phyloP scores from a whole-genome alignment of 2,797 vertebrate species.

The Rhinogobio ventralis region DNA sequence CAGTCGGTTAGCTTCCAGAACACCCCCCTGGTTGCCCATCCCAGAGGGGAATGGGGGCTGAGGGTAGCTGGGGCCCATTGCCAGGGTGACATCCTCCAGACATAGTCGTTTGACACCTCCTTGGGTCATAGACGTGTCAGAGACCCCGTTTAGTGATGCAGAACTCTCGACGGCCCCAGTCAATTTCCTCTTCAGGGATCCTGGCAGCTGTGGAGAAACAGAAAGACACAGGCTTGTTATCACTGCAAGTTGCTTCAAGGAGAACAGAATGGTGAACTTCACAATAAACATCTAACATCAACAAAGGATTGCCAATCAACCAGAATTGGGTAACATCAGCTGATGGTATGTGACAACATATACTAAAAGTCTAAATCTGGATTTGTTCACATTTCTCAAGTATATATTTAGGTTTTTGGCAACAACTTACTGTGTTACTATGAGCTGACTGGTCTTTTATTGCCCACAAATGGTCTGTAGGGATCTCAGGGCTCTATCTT shows the following conservation, averaged over 20 bases:
- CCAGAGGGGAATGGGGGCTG: slow-evolving; percentile 73
- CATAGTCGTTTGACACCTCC: slow-evolving; percentile 83
- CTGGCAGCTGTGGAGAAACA: slow-evolving; percentile 76
- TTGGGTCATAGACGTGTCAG: slow-evolving; percentile 78
- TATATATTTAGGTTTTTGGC: slow-evolving; percentile 2
- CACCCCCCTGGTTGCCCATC: slow-evolving; percentile 71
- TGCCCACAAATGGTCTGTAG: slow-evolving; percentile 44
- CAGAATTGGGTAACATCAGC: not conserved
- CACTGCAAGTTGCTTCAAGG: slow-evolving; percentile 8
- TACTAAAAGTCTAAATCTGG: slow-evolving; percentile 20
- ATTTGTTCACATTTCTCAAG: not conserved
- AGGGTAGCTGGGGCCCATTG: slow-evolving; percentile 81
- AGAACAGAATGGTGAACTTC: not conserved
- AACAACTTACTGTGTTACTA: slow-evolving; percentile 1
- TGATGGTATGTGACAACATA: not conserved
- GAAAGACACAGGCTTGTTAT: slow-evolving; percentile 45
- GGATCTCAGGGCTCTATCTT: slow-evolving; percentile 49
- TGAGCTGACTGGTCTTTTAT: slow-evolving; percentile 21
- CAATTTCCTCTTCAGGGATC: slow-evolving; percentile 85
- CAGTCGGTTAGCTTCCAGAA: slow-evolving; percentile 75
- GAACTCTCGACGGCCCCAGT: slow-evolving; percentile 68
- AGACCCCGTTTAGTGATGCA: slow-evolving; percentile 74
- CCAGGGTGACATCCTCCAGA: slow-evolving; percentile 85
- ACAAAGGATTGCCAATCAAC: not conserved
- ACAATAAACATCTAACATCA: not conserved